These are phyloP conservation scores for Lacanobia wlatinum DNA, from an alignment of 2,888 invertebrate genomes.

Conservation along the genomic window DNA sequence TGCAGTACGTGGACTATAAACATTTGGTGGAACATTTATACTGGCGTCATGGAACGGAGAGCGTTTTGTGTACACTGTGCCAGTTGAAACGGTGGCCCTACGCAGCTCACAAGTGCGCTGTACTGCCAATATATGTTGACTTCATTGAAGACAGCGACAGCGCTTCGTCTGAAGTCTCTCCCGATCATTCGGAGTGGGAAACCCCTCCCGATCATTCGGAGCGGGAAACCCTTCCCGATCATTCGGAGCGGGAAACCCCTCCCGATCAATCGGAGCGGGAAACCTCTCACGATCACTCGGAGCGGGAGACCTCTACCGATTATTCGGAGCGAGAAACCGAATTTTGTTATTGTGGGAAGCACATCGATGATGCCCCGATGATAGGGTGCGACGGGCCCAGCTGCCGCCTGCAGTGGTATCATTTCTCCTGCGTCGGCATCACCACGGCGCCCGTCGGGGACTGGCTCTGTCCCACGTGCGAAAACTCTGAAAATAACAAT, in stretches of 20 bases:
- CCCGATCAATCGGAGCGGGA: constrained; percentile 65
- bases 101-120: constrained; percentile 79
- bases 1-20: constrained; percentile 78
- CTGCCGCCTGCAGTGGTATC: constrained; percentile 80
- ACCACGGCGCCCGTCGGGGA: constrained; percentile 76
- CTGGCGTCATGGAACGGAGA: constrained; percentile 84
- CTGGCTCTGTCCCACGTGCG: constrained; percentile 81
- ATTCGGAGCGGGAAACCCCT: too few relatives aligned
- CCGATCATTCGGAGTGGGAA: too few relatives aligned
- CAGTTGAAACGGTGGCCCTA: constrained; percentile 77
- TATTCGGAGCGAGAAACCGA: constrained; percentile 50
- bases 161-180: constrained; percentile 43
- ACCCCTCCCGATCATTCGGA: too few relatives aligned
- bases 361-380: constrained; percentile 74
- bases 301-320: constrained; percentile 52
- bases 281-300: constrained; percentile 37
- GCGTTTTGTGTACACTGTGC: constrained; percentile 75
- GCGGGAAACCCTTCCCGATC: too few relatives aligned
- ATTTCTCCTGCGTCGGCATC: constrained; percentile 81
- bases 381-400: constrained; percentile 80
- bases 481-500: constrained; percentile 50
- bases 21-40: constrained; percentile 80
- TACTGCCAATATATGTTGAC: constrained; percentile 74
- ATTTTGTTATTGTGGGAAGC: constrained; percentile 79
- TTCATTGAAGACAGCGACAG: constrained; percentile 51